Evolutionary conservation across 1,140 invertebrate species (phyloP).

Genomic region (Charaxes varanes): DNA sequence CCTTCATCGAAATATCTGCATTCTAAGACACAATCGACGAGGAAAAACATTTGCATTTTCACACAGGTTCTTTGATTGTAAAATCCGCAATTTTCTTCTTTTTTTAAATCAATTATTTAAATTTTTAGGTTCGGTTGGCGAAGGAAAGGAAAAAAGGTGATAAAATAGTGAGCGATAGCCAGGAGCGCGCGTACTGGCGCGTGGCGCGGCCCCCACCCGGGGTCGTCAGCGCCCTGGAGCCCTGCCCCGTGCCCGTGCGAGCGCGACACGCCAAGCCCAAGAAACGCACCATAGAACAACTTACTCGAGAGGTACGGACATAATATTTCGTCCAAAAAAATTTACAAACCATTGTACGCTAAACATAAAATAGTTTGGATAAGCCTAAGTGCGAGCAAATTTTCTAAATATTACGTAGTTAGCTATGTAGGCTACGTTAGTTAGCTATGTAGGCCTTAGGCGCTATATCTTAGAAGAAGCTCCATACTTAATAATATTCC

Average conservation of each 20-base stretch:
- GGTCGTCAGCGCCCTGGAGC: constrained; percentile 86
- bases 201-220: constrained; percentile 94
- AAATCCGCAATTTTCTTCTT: too few species aligned
- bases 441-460: too few species aligned
- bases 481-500: too few species aligned
- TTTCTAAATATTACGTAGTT: too few species aligned
- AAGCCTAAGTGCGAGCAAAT: too few species aligned
- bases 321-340: constrained; percentile 2
- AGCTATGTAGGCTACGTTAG: too few species aligned
- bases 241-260: constrained; percentile 86
- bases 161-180: constrained; percentile 95
- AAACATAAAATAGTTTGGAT: too few species aligned
- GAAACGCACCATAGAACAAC: constrained; percentile 84
- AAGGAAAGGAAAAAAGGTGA: constrained; percentile 97
- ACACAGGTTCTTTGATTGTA: too few species aligned
- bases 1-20: too few species aligned
- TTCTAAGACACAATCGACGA: too few species aligned
- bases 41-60: too few species aligned
- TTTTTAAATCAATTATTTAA: not conserved
- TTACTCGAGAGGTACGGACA: constrained; percentile 82
- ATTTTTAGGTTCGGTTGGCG: constrained; percentile 82
- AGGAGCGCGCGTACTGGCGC: constrained; percentile 97
- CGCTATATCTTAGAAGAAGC: too few species aligned
- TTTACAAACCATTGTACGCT: not conserved
- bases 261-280: constrained; percentile 80